These are phyloP conservation scores for Rhagophthalmus giganteus DNA, from an alignment of 2,888 invertebrate species.

Conservation along the genomic window DNA sequence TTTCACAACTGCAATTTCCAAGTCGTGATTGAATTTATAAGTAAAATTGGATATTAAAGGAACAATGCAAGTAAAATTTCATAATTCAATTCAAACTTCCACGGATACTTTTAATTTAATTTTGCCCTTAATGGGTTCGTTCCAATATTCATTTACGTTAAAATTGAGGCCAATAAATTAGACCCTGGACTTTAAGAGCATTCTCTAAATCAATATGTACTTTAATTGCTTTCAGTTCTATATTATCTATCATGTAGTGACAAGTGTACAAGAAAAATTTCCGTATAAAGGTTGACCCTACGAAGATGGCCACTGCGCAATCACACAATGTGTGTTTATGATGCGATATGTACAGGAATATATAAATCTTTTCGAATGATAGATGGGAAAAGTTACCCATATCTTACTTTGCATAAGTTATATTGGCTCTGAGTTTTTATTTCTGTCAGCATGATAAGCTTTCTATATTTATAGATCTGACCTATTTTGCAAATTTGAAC, in stretches of 20 bases:
- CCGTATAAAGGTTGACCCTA: background rate
- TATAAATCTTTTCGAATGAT: constrained; percentile 27
- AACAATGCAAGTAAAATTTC: constrained; percentile 10
- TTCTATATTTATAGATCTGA: constrained; percentile 37
- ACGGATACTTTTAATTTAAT: constrained; percentile 19
- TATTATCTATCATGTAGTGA: constrained; percentile 8
- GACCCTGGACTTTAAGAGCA: constrained; percentile 18
- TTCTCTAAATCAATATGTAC: constrained; percentile 18
- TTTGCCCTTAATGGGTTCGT: constrained; percentile 17
- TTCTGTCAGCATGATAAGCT: constrained; percentile 44
- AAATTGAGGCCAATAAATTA: constrained; percentile 25
- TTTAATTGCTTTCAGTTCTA: constrained; percentile 13
- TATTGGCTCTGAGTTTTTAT: constrained; percentile 41
- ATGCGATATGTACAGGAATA: constrained; percentile 21
- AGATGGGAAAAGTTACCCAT: constrained; percentile 30
- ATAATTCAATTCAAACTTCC: constrained; percentile 17
- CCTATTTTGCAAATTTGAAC: constrained; percentile 28
- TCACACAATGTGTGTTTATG: constrained; percentile 16
- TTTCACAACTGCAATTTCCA: too few relatives aligned
- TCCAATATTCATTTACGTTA: constrained; percentile 19
- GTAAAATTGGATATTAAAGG: background rate
- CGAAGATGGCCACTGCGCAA: too few relatives aligned
- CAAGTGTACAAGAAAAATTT: constrained; percentile 1
- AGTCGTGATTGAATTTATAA: too few relatives aligned
- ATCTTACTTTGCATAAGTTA: constrained; percentile 35